These are phyloP conservation scores for Cephus runcator DNA, from an alignment of 2,888 invertebrate species.

Conservation along the genomic window DNA sequence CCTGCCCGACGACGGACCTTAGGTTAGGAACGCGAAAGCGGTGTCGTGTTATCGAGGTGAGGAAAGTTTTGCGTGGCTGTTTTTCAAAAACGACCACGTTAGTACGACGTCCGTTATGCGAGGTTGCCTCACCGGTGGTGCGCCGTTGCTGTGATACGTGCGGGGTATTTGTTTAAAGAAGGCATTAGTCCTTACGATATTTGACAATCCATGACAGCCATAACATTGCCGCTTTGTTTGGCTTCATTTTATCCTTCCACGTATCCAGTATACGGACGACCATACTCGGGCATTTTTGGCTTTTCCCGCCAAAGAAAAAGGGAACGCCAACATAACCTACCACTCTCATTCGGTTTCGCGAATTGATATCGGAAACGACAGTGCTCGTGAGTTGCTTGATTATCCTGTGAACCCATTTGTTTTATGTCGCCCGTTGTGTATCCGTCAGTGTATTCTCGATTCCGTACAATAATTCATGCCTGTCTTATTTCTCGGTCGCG, in stretches of 20 bases:
- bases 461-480: not conserved
- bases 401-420: not conserved
- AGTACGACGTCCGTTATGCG: conserved; percentile 2
- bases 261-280: not conserved
- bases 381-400: not conserved
- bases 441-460: not conserved
- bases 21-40: not conserved
- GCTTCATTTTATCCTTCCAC: not conserved
- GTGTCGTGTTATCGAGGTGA: not conserved
- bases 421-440: not conserved
- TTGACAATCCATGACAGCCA: not conserved
- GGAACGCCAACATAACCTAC: not conserved
- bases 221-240: not conserved
- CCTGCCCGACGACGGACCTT: not conserved
- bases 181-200: not conserved
- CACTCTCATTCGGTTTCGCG: not conserved
- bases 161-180: not conserved
- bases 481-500: not conserved
- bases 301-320: not conserved
- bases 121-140: not conserved
- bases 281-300: not conserved
- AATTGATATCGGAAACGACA: not conserved
- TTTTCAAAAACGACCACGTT: not conserved
- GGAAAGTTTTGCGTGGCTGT: not conserved
- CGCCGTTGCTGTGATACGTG: not conserved